Conservation (phyloP, 35 echinoderm and acorn worm species). For the Anneissia japonica region DNA sequence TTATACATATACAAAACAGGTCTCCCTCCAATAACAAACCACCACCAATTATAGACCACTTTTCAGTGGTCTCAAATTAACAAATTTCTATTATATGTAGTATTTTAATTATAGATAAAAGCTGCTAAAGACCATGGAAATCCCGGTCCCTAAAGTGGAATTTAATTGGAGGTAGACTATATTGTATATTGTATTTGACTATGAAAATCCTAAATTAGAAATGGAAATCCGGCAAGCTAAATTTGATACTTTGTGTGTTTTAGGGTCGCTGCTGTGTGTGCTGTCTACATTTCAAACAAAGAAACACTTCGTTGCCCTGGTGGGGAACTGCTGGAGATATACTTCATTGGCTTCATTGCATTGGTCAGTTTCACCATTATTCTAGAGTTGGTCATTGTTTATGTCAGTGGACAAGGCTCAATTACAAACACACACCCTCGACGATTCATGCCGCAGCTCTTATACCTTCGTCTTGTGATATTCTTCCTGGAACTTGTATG, state of each 20-base stretch:
- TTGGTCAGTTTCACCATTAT: slow-evolving; percentile 60
- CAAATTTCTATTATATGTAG: too few species aligned
- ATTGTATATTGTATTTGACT: too few species aligned
- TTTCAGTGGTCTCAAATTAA: too few species aligned
- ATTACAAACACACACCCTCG: slow-evolving; percentile 37
- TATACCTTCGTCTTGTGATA: slow-evolving; percentile 68
- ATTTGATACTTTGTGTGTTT: neutral
- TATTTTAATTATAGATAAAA: too few species aligned
- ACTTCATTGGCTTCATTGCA: slow-evolving; percentile 58
- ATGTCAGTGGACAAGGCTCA: slow-evolving; percentile 61
- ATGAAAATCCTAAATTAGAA: too few species aligned
- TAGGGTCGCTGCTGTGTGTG: slow-evolving; percentile 56
- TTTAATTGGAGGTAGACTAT: too few species aligned
- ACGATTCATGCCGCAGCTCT: slow-evolving; percentile 32
- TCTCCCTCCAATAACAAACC: too few species aligned
- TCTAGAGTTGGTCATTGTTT: slow-evolving; percentile 58
- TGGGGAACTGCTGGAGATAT: slow-evolving; percentile 53
- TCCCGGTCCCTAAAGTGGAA: too few species aligned
- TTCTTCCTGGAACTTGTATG: slow-evolving; percentile 64
- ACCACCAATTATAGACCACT: too few species aligned
- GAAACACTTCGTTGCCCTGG: slow-evolving; percentile 46
- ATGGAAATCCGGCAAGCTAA: too few species aligned
- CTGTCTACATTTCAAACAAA: slow-evolving; percentile 55
- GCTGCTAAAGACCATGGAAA: too few species aligned
- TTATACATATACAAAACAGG: too few species aligned